Evolutionary conservation across 2,888 invertebrate genomes (phyloP), one percentile per base, ranked within the genome.

Genomic region (Subacronicta megacephala): DNA sequence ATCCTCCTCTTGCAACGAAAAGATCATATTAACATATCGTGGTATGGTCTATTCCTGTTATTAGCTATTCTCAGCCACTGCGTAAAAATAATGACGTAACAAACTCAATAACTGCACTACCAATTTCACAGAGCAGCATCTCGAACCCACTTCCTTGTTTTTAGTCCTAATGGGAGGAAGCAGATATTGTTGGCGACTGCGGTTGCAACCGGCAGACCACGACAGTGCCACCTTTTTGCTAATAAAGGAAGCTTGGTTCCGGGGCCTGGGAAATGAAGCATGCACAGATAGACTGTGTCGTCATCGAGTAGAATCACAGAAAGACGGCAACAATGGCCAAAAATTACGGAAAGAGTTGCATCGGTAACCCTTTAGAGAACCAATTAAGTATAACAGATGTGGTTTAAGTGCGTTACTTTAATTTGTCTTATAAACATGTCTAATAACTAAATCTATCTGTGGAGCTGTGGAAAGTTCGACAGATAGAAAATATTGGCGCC

Each of bases 81-180:
- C 12, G 29, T 31, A 33, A 50, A 38, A 44, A 40, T 44, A 44
- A 54, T 31, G 15, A 45, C 4, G 15, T 7, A 13, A 38, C 18
- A 23, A 44, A 35, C 33, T 38, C 37, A 47, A 43, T 26, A 16
- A 35, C 44, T 37, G 40, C 35, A 20, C 35, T 29, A 51, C 40
- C 67, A 72, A 68, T 72, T 68, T 71, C 16, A 29, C 29, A 56
- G 62, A 33, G 50, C 73, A 75, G 45, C 47, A 61, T 49, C 59
- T 53, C 26, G 46, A 71, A 64, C 56, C 89, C 89, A 88, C 89
- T 89, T 89, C 89, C 89, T 78, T 62, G 75, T 83, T 88, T 84
- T 84, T 86, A 54, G 53, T 49, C 37, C 44, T 64, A 80, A 75
- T 67, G 64, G 74, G 78, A 81, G 87, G 87, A 87, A 87, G 65